Evolutionary conservation across 2,797 vertebrate species (phyloP), one percentile per base, ranked within the genome.

Genomic region (Sebastes minor): DNA sequence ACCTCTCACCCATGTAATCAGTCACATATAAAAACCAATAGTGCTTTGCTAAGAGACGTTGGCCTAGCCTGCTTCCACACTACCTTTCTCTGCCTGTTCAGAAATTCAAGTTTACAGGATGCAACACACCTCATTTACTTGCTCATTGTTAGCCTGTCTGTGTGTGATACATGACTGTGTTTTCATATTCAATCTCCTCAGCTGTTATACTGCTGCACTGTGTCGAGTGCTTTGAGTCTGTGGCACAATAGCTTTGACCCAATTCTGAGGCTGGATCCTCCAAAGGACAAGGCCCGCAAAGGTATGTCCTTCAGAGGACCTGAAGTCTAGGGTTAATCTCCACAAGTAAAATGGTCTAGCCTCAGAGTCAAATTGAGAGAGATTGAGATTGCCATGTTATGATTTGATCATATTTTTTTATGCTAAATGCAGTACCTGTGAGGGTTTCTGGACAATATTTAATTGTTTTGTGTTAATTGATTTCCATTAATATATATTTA

Each of bases 1-100:
- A 91, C 92, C 94, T 92, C 88, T 95, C 86, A 92, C 92, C 94
- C 88, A 90, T 72, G 85, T 94, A 94, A 95, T 95, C 86, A 83
- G 93, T 96, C 86, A 94, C 90, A 64, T 92, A 94, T 94, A 93
- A 95, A 95, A 92, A 86, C 78, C 89, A 88, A 91, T 33, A 93
- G 72, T 33, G 69, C 74, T 78, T 16, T 62, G 42, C 27, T 46
- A 12, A 71, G 75, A 80, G 68, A 64, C 69, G 74, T 52, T 72
- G 10, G 52, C 62, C 49, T 7, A 3, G 55, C 62, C 22, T 65
- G 71, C 27, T 27, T 38, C 61, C 32, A 4, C 18, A 16, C 42
- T 25, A 4, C 23, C 61, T 49, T 2, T 72, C 20, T 64, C 10
- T 46, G 11, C 18, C 25, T 28, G 49, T 16, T 27, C 7, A 72